A percentile compares a stretch with the other conserved stretches of the same genome.
Conservation (phyloP, 2,888 invertebrate species). For the Macaria notata region DNA sequence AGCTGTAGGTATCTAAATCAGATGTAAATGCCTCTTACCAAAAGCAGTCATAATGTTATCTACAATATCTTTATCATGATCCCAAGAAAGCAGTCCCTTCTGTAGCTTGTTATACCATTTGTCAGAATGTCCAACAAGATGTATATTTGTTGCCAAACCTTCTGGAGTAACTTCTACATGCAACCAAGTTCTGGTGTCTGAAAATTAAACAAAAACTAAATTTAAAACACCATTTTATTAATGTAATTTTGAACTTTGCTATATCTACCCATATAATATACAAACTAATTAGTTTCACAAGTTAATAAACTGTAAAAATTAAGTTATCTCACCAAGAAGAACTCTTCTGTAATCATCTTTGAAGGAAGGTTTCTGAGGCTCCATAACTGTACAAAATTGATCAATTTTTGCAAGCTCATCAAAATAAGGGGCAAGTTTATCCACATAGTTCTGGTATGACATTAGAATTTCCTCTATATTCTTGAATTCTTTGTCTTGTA, state of each 20-base stretch:
- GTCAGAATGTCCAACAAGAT: slow-evolving; percentile 62
- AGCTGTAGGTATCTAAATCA: no score
- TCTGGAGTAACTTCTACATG: slow-evolving; percentile 66
- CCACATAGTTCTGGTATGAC: slow-evolving; percentile 45
- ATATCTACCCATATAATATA: no score
- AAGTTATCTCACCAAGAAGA: slow-evolving; percentile 49
- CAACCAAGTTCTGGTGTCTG: slow-evolving; percentile 68
- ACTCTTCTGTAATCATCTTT: slow-evolving; percentile 69
- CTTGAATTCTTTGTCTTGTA: slow-evolving; percentile 53
- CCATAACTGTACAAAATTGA: slow-evolving; percentile 57
- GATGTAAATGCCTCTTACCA: slow-evolving; percentile 45
- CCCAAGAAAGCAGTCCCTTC: slow-evolving; percentile 59
- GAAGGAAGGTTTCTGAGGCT: slow-evolving; percentile 58
- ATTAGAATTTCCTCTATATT: slow-evolving; percentile 50
- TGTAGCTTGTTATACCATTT: slow-evolving; percentile 61
- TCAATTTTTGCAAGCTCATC: slow-evolving; percentile 63
- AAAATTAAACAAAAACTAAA: slow-evolving; percentile 15
- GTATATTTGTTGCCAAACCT: slow-evolving; percentile 62
- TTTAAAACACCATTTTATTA: no score
- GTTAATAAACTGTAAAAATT: no score
- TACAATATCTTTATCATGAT: slow-evolving; percentile 68
- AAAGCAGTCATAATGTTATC: slow-evolving; percentile 63
- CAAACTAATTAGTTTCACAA: no score
- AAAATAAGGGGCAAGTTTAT: slow-evolving; percentile 55
- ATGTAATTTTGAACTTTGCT: no score